Evolutionary conservation across 2,797 vertebrate genomes (phyloP), one percentile per base, ranked within the genome.

Genomic region (Periophthalmus magnuspinnatus): DNA sequence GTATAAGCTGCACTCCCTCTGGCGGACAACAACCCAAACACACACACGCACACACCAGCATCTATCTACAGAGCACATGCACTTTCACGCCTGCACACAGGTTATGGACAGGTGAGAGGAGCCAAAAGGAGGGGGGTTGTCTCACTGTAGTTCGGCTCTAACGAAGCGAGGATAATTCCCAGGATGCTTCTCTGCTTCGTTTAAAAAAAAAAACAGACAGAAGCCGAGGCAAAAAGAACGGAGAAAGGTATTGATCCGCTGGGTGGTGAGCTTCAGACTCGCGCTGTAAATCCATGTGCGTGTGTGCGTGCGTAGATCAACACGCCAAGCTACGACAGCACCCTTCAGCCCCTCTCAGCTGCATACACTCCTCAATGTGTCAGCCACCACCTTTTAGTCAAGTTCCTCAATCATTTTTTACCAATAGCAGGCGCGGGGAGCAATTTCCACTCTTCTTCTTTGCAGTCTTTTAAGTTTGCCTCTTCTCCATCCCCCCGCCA

Each of bases 141-240:
- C 79, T 87, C 85, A 63, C 81, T 85, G 77, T 82, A 87, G 84
- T 89, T 91, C 70, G 71, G 85, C 72, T 67, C 75, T 89, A 84
- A 86, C 76, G 84, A 91, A 88, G 80, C 81, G 77, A 73, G 67
- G 88, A 87, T 90, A 91, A 93, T 91, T 93, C 90, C 92, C 87
- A 90, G 84, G 87, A 82, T 79, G 82, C 71, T 89, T 88, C 84
- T 79, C 81, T 88, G 76, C 81, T 83, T 81, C 72, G 82, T 85
- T 86, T 13, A 57, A 60, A 36, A 52, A 72, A 62, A 63, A 52
- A 72, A 62, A 63, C 65, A 67, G 67, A 60, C 57, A 81, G 83
- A 86, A 84, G 68, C 41, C 69, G 63, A 78, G 38, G 68, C 63
- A 63, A 82, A 82, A 82, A 71, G 38, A 68, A 76, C 32, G 47